Evolutionary conservation across 2,113 vertebrate species (phyloP).

Genomic region (Oncorhynchus mykiss): DNA sequence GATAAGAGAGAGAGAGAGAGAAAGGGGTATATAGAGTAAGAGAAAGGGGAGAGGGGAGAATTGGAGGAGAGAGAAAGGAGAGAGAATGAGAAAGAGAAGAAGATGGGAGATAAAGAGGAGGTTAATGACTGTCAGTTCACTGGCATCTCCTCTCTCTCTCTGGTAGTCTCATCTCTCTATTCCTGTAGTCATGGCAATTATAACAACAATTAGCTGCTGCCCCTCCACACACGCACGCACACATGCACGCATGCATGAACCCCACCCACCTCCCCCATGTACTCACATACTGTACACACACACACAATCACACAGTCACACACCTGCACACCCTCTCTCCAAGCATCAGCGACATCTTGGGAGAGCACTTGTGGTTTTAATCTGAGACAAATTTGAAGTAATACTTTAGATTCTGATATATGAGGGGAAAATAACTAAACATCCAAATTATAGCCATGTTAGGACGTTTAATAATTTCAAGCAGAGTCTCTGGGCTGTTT

Average conservation of each 20-base stretch:
- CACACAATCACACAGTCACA: neutral
- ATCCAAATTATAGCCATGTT: constrained; percentile 7
- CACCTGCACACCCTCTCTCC: neutral
- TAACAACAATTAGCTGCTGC: constrained; percentile 63
- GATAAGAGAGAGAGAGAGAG: constrained; percentile 50
- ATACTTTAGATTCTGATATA: constrained; percentile 14
- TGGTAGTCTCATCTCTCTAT: constrained; percentile 47
- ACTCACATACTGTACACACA: neutral
- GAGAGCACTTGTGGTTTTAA: constrained; percentile 23
- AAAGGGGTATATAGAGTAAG: constrained; percentile 31
- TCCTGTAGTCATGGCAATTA: constrained; percentile 61
- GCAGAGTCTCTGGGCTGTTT: neutral
- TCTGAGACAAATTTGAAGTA: constrained; percentile 30
- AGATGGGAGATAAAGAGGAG: constrained; percentile 36
- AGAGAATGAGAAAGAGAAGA: constrained; percentile 43
- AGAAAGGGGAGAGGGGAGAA: constrained; percentile 22
- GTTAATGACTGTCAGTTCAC: constrained; percentile 65
- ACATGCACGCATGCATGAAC: neutral
- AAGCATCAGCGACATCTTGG: neutral
- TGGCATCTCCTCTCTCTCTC: constrained; percentile 54
- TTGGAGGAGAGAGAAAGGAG: constrained; percentile 7
- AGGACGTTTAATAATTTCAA: neutral
- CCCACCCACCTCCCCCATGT: neutral
- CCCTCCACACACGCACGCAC: neutral
- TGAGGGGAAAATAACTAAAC: neutral